A percentile compares a stretch with the other conserved stretches of the same genome.
Evolutionary conservation across 1,140 invertebrate genomes (phyloP).

Genomic region (Piezodorus guildinii): DNA sequence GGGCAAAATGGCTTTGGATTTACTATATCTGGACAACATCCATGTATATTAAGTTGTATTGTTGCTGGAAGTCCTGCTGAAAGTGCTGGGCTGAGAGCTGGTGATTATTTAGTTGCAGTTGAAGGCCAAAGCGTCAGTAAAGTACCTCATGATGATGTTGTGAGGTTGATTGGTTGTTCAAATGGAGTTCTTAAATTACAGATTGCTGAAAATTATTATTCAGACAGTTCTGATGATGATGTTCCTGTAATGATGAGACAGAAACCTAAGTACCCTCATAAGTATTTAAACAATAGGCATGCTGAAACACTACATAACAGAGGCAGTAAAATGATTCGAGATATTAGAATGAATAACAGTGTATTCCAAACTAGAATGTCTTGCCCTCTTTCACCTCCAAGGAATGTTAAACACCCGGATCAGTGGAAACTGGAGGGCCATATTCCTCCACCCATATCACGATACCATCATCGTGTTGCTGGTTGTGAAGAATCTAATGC

Average conservation of each 20-base stretch:
- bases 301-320: constrained; percentile 34
- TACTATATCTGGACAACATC: constrained; percentile 86
- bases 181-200: constrained; percentile 66
- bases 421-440: constrained; percentile 36
- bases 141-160: constrained; percentile 83
- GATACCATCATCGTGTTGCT: constrained; percentile 29
- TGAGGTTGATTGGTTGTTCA: constrained; percentile 74
- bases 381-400: constrained; percentile 26
- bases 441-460: constrained; percentile 36
- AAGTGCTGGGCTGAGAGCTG: constrained; percentile 70
- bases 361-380: constrained; percentile 36
- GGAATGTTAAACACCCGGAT: constrained; percentile 30
- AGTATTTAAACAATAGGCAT: constrained; percentile 32
- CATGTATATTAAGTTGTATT: constrained; percentile 79
- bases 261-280: constrained; percentile 52
- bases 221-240: constrained; percentile 73
- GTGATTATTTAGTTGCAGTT: constrained; percentile 83
- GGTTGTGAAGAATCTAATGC: constrained; percentile 29
- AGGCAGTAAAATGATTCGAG: constrained; percentile 42
- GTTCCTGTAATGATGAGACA: constrained; percentile 39
- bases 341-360: constrained; percentile 42
- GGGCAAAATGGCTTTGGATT: constrained; percentile 82
- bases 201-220: constrained; percentile 79
- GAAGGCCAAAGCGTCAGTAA: constrained; percentile 81
- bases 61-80: constrained; percentile 74